phyloP scores from a whole-genome alignment of 2,113 vertebrate genomes.

The Phainopepla nitens region DNA sequence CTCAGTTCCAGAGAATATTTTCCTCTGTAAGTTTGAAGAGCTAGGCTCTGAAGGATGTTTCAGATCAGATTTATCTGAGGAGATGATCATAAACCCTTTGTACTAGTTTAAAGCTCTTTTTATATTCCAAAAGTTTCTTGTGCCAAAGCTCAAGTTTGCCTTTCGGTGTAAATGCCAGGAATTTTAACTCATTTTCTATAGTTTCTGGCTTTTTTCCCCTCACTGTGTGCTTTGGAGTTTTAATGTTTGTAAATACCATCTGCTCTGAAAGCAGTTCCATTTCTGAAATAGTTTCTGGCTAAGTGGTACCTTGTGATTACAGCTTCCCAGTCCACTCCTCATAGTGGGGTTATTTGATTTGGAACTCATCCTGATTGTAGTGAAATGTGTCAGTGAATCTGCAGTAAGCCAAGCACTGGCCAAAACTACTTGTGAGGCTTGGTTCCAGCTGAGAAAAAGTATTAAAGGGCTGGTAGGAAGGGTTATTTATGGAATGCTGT shows the following conservation, averaged over 20 bases:
- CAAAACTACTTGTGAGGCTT: not conserved
- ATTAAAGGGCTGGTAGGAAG: not conserved
- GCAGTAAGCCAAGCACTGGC: not conserved
- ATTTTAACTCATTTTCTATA: not conserved
- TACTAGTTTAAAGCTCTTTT: not conserved
- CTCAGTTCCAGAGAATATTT: not conserved
- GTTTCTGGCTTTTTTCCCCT: not conserved
- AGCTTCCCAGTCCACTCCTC: not conserved
- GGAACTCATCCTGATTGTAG: not conserved
- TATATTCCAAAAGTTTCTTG: not conserved
- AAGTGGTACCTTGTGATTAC: not conserved
- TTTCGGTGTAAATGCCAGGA: not conserved
- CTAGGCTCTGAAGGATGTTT: not conserved
- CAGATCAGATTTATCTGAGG: not conserved
- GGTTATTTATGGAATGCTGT: not conserved
- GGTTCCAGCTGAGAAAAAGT: not conserved
- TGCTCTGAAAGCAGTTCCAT: not conserved
- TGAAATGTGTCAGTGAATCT: not conserved
- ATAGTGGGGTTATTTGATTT: not conserved
- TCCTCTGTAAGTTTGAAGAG: not conserved
- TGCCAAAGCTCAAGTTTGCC: not conserved
- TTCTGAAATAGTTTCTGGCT: not conserved
- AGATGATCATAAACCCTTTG: not conserved
- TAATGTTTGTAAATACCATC: constrained; percentile 6
- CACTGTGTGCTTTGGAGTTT: not conserved